These are phyloP conservation scores for Stenodera caucasica DNA, from an alignment of 2,888 invertebrate species.

Conservation along the genomic window DNA sequence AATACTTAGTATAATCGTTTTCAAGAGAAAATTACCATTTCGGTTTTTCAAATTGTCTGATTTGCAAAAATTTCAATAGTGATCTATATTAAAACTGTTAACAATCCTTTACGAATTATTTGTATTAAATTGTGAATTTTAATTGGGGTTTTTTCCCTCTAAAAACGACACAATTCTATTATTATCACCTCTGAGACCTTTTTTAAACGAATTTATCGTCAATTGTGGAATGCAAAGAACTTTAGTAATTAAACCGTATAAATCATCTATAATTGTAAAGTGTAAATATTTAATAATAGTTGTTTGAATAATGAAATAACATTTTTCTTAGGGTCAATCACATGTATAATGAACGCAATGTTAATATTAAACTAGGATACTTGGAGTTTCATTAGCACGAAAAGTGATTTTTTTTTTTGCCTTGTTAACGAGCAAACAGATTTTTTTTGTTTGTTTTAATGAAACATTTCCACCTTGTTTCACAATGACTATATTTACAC, in stretches of 20 bases:
- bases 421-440: slow-evolving; percentile 46
- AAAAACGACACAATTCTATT: not conserved
- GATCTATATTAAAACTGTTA: slow-evolving; percentile 20
- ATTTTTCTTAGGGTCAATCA: slow-evolving; percentile 49
- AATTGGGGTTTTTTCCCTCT: not conserved
- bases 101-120: slow-evolving; percentile 9
- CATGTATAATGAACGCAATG: slow-evolving; percentile 33
- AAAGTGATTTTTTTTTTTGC: slow-evolving; percentile 36
- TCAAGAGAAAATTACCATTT: slow-evolving; percentile 35
- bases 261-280: slow-evolving; percentile 12
- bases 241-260: slow-evolving; percentile 11
- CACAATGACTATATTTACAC: slow-evolving; percentile 42
- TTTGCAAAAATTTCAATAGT: slow-evolving; percentile 27
- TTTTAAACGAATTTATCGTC: not conserved
- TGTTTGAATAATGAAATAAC: slow-evolving; percentile 2
- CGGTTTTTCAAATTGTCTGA: slow-evolving; percentile 20
- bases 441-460: slow-evolving; percentile 49
- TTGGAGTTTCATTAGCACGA: slow-evolving; percentile 45
- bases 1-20: slow-evolving; percentile 38
- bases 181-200: not conserved
- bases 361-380: slow-evolving; percentile 38
- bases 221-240: not conserved
- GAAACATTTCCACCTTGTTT: slow-evolving; percentile 37
- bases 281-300: slow-evolving; percentile 49
- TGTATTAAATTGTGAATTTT: not conserved